Conservation (phyloP, 2,888 invertebrate genomes). For the Scaptomyza reducta region DNA sequence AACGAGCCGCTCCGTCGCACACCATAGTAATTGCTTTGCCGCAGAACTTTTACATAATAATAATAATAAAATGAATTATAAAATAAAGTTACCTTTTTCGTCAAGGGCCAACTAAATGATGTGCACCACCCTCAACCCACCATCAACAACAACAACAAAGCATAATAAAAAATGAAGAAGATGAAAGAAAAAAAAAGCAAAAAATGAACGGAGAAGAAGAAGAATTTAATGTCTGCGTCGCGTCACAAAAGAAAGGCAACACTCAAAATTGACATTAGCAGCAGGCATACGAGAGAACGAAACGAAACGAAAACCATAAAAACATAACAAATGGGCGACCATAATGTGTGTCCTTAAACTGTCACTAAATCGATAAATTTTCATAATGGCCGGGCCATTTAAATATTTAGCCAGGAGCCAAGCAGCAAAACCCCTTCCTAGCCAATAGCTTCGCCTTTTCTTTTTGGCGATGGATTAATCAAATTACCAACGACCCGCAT, state of each 20-base stretch:
- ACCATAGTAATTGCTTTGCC: conserved; percentile 63
- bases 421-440: conserved; percentile 52
- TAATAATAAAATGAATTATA: conserved; percentile 79
- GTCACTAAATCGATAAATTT: conserved; percentile 83
- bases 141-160: not conserved
- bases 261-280: conserved; percentile 78
- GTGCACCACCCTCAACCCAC: conserved; percentile 11
- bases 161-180: not conserved
- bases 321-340: conserved; percentile 80
- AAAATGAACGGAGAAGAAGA: conserved; percentile 4
- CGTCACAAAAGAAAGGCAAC: conserved; percentile 65
- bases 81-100: conserved; percentile 77
- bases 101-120: conserved; percentile 65
- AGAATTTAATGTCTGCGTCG: conserved; percentile 68
- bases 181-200: too few relatives aligned
- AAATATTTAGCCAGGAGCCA: conserved; percentile 65
- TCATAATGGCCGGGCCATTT: conserved; percentile 80
- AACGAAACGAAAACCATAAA: conserved; percentile 60
- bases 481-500: conserved; percentile 71
- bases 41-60: conserved; percentile 75
- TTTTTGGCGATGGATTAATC: conserved; percentile 68
- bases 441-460: conserved; percentile 33
- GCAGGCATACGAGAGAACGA: conserved; percentile 57
- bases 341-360: conserved; percentile 82
- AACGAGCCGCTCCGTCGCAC: conserved; percentile 40